Evolutionary conservation across 2,888 invertebrate genomes (phyloP).

Genomic region (Aphidius colemani): DNA sequence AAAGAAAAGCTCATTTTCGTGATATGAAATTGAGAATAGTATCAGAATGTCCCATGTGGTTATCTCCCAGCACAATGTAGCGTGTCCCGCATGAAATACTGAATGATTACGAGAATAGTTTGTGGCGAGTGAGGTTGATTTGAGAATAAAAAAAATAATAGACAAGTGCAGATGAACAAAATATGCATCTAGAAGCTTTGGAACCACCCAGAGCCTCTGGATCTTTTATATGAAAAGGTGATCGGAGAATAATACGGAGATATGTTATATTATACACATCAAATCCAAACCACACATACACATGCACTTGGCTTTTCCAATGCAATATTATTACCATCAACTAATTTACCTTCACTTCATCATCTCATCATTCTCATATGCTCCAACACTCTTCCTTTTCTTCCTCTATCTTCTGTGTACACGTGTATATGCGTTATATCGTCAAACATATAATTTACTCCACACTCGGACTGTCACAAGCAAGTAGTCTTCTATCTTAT

Average conservation of each 20-base stretch:
- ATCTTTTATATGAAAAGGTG: conserved; percentile 2
- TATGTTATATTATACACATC: conserved; percentile 26
- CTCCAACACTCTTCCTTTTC: background rate
- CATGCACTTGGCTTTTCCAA: background rate
- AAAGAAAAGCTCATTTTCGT: background rate
- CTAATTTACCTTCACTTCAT: conserved; percentile 16
- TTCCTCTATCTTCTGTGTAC: background rate
- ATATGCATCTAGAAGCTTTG: conserved; percentile 24
- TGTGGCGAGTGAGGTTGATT: conserved; percentile 22
- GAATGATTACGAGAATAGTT: conserved; percentile 27
- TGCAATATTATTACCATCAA: conserved; percentile 27
- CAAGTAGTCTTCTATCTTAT: too few relatives aligned
- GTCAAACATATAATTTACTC: too few relatives aligned
- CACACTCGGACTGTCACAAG: too few relatives aligned
- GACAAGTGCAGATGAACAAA: background rate
- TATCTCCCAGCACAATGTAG: too few relatives aligned
- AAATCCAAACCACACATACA: conserved; percentile 20
- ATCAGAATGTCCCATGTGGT: background rate
- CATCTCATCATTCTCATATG: conserved; percentile 13
- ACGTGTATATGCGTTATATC: too few relatives aligned
- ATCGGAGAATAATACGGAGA: conserved; percentile 19
- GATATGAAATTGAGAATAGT: background rate
- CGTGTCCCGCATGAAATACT: conserved; percentile 23
- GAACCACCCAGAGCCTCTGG: conserved; percentile 3
- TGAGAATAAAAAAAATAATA: background rate